Evolutionary conservation across 2,113 vertebrate species (phyloP).

Genomic region (Trogon surrucura): DNA sequence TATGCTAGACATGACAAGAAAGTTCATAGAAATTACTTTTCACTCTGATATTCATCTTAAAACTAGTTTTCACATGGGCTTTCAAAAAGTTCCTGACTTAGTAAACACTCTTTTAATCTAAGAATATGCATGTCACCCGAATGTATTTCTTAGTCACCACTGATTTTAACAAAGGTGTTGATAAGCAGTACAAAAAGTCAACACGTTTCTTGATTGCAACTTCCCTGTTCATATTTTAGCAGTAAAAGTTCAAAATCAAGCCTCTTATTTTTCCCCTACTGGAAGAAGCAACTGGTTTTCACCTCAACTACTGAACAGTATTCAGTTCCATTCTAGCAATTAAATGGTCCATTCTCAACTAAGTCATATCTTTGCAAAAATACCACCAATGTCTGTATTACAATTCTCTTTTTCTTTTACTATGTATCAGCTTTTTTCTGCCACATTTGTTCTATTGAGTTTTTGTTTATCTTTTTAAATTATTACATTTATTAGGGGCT

Average conservation of each 20-base stretch:
- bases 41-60: neutral
- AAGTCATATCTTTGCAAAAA: neutral
- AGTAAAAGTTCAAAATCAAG: neutral
- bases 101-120: neutral
- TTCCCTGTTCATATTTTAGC: neutral
- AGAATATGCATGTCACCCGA: neutral
- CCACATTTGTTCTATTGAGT: neutral
- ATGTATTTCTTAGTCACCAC: neutral
- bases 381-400: neutral
- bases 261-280: fast-evolving
- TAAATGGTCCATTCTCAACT: neutral
- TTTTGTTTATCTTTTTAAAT: neutral
- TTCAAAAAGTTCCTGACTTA: neutral
- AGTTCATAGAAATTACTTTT: neutral
- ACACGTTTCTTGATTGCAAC: neutral
- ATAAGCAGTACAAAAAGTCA: neutral
- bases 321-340: neutral
- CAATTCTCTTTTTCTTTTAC: neutral
- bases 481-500: neutral
- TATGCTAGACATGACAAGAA: neutral
- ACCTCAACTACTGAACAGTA: neutral
- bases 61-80: neutral
- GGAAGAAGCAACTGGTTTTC: neutral
- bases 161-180: neutral
- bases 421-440: neutral